Evolutionary conservation across 2,113 vertebrate species (phyloP).

Genomic region (Aix galericulata): DNA sequence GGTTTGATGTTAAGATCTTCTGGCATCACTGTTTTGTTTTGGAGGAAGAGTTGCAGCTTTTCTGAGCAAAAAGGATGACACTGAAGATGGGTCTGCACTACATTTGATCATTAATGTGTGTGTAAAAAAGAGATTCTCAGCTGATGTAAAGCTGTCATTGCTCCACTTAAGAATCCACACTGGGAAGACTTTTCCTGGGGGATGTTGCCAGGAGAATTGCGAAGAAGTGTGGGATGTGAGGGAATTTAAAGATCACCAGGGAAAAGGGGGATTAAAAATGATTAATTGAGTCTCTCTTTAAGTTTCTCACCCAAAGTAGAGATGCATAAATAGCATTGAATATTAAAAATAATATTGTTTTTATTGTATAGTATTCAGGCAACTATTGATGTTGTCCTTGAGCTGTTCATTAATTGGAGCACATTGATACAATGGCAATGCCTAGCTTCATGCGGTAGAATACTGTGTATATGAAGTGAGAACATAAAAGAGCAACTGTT

Average conservation of each 20-base stretch:
- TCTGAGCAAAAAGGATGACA: background rate
- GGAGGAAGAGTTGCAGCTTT: background rate
- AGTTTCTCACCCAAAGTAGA: background rate
- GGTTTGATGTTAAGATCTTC: conserved; percentile 1
- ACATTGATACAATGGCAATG: background rate
- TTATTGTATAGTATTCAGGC: background rate
- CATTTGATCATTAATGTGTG: background rate
- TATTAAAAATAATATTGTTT: background rate
- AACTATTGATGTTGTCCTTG: background rate
- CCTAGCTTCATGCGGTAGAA: background rate
- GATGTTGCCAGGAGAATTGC: conserved; percentile 19
- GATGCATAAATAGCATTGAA: background rate
- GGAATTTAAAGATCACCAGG: background rate
- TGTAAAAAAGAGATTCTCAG: background rate
- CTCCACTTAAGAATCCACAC: background rate
- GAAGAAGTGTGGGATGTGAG: background rate
- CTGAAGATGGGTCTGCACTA: background rate
- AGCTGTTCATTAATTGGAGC: background rate
- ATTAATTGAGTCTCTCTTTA: background rate
- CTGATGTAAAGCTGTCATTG: background rate
- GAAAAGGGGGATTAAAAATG: background rate
- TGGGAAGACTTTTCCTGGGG: background rate
- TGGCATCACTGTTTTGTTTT: background rate
- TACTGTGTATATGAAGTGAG: background rate
- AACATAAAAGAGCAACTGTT: conserved; percentile 13